Base-by-base conservation (phyloP, 2,888 invertebrate genomes). In the Ophion obscuratus region DNA sequence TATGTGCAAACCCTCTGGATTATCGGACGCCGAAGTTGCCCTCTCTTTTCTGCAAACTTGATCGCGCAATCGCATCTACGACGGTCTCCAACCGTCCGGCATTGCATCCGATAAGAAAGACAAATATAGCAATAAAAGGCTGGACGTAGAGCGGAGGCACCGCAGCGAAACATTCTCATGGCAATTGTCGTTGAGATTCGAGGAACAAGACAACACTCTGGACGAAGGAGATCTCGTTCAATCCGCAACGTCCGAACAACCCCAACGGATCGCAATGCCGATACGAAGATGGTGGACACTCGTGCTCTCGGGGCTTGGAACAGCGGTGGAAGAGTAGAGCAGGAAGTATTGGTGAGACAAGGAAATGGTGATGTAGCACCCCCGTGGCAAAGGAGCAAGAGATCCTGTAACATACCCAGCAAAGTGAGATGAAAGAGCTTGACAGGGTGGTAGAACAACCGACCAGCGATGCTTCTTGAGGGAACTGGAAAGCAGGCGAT, bases 361-460 rank as follows among this genome's bases (percentile, higher is more conserved):
- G 40, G 40, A 40, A 40, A 40, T 7, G 40, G 40, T 7, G 40
- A 40, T 40, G 40, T 7, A 40, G 40, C 9, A 40, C 40, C 40
- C 40, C 40, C 40, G 40, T 40, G 70, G 79, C 44, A 70, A 82
- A 82, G 74, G 74, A 81, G 71, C 68, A 71, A 47, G 66, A n/a
- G 24, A 31, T 14, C 24, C 31, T n/a, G 59, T n/a, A 40, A 47
- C 11, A 31, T 31, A 31, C 31, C 40, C 31, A 61, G 17, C 17
- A 57, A 31, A 59, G 64, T 17, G 62, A 82, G 66, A 71, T 78
- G 57, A 62, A 86, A 68, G 57, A 53, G 80, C 62, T 75, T 77
- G 71, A 62, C 61, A 68, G 62, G 11, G 40, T 66, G 20, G 36
- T 14, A 61, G 31, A 53, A 62, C 67, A 66, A 81, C 67, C 62